Base-by-base conservation (phyloP, 1,140 invertebrate species). In the Drosophila punjabiensis region DNA sequence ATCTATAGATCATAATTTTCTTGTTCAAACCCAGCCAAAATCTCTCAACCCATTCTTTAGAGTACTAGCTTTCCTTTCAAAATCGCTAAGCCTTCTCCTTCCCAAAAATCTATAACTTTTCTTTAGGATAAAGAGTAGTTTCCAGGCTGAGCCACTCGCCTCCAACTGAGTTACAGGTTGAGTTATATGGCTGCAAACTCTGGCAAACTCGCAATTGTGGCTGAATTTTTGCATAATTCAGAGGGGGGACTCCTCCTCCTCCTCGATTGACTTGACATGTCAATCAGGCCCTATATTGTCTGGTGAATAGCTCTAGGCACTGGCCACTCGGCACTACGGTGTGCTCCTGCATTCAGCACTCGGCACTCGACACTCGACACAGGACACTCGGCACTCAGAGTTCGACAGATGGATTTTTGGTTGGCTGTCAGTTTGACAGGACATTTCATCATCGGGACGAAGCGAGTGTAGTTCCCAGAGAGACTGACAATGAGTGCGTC, bases 361-460 rank as follows among this genome's bases (percentile, higher is more conserved):
- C 20, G 53, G 9, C 28, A 50, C 61, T 69, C 6, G 45, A 3
- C 28, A 50, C 61, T 69, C 6, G 45, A 3, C 70, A 24, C 24
- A 24, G 24, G 45, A 3, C 70, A 73, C 62, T 73, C 68, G 66
- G 20, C 71, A 74, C 69, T 74, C 70, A 59, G 52, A 61, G 55
- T 73, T 73, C 45, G 52, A 74, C 70, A 71, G 70, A 74, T 62
- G 56, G 50, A 76, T 76, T 77, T 77, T 77, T 74, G 70, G 50
- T 73, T 47, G 66, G 62, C 76, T 79, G 75, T 79, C 76, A 79
- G 58, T 79, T 79, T 79, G 76, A 79, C 76, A 79, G 76, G 58
- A 70, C 52, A 79, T 79, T 79, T 79, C 76, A 79, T 52, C 76
- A 77, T 56, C 64, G 63, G 73, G 43, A 39, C 35, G 53, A 33